Percentiles rank a stretch among this genome's conserved stretches.
Evolutionary conservation across 2,113 vertebrate genomes (phyloP).

Genomic region (Phalacrocorax carbo): DNA sequence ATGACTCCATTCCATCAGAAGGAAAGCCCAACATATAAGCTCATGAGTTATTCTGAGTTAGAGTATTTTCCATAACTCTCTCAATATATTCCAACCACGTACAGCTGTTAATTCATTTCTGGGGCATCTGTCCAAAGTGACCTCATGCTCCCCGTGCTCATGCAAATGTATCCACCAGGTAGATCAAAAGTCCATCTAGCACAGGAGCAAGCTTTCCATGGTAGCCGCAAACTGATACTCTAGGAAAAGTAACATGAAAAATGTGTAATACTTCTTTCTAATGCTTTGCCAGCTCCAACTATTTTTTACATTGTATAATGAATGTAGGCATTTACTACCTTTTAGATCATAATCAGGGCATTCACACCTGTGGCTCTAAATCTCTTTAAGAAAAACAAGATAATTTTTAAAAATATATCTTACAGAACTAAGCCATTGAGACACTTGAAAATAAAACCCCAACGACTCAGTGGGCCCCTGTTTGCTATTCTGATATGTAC

Average conservation of each 20-base stretch:
- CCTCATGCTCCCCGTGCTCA: not conserved
- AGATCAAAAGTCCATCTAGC: not conserved
- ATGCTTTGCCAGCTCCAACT: not conserved
- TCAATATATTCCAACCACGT: too few species aligned
- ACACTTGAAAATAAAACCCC: not conserved
- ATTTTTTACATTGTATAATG: not conserved
- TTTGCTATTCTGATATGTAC: not conserved
- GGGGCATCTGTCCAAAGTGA: not conserved
- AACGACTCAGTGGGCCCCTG: not conserved
- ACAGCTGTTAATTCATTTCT: not conserved
- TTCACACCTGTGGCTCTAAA: not conserved
- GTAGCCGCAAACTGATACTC: not conserved
- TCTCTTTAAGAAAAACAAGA: not conserved
- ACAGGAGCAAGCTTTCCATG: not conserved
- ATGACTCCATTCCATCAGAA: not conserved
- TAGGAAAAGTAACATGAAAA: not conserved
- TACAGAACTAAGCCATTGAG: not conserved
- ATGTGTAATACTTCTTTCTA: not conserved
- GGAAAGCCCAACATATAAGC: not conserved
- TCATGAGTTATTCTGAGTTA: not conserved
- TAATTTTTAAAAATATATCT: not conserved
- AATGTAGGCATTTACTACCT: not conserved
- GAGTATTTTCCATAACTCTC: not conserved
- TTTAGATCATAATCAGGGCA: not conserved
- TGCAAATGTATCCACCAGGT: not conserved